Conservation (phyloP, 2,113 vertebrate genomes). For the Ariopsis seemanni region DNA sequence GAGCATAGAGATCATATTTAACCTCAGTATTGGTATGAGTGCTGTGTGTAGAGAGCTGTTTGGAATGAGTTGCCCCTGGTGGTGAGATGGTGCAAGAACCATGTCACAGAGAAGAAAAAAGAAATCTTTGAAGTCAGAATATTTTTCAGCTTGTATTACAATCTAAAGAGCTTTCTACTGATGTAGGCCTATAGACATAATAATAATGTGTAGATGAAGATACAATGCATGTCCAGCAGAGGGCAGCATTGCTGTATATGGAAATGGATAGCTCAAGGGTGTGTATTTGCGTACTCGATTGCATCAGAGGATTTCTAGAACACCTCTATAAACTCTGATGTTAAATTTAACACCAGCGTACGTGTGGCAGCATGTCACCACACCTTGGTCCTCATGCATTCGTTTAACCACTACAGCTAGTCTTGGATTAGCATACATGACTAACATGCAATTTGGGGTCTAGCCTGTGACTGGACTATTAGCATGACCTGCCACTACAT, state of each 20-base stretch:
- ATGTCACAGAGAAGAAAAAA: background rate
- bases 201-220: background rate
- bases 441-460: background rate
- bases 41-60: background rate
- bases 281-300: background rate
- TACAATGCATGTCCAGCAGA: background rate
- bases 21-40: background rate
- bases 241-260: conserved; percentile 1
- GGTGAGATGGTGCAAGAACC: background rate
- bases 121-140: background rate
- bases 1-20: background rate
- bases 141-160: too few species aligned
- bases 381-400: background rate
- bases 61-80: background rate
- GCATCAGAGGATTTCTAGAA: background rate
- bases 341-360: background rate
- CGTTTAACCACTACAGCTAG: too few species aligned
- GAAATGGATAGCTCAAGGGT: background rate
- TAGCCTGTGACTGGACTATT: too few species aligned
- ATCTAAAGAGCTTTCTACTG: background rate
- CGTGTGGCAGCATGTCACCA: background rate
- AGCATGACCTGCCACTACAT: background rate
- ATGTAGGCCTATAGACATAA: background rate
- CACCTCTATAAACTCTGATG: background rate
- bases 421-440: background rate